Conservation (phyloP, 2,888 invertebrate species). For the Aleiodes leptofemur region DNA sequence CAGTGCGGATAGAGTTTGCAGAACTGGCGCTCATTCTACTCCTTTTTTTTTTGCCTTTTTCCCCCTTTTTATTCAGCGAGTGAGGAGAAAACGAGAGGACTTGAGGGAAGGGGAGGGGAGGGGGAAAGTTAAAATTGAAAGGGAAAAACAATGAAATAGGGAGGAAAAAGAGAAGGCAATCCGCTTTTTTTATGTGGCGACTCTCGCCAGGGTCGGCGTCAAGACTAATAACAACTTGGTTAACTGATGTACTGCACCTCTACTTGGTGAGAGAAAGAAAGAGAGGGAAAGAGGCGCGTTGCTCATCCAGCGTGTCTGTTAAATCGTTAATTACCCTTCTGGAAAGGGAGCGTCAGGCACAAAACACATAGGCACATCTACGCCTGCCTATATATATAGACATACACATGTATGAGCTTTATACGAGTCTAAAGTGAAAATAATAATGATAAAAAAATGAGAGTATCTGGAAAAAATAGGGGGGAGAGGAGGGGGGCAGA, state of each 20-base stretch:
- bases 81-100: too few species aligned
- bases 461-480: slow-evolving; percentile 1
- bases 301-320: slow-evolving; percentile 68
- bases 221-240: slow-evolving; percentile 68
- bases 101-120: too few species aligned
- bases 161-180: too few species aligned
- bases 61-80: slow-evolving; percentile 20
- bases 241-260: slow-evolving; percentile 60
- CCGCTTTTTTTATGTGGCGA: slow-evolving; percentile 5
- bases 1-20: slow-evolving; percentile 19
- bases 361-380: background rate
- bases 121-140: too few species aligned
- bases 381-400: too few species aligned
- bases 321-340: slow-evolving; percentile 70
- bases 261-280: too few species aligned
- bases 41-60: slow-evolving; percentile 23
- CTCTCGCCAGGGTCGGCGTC: slow-evolving; percentile 40
- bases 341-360: slow-evolving; percentile 37
- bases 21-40: background rate
- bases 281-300: slow-evolving; percentile 47
- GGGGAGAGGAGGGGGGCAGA: too few species aligned
- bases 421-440: slow-evolving; percentile 25
- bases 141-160: too few species aligned
- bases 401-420: background rate
- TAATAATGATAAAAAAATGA: background rate